A percentile compares a stretch with the other conserved stretches of the same genome.
Conservation (phyloP, 2,113 vertebrate species). For the Colistium nudipinnis region DNA sequence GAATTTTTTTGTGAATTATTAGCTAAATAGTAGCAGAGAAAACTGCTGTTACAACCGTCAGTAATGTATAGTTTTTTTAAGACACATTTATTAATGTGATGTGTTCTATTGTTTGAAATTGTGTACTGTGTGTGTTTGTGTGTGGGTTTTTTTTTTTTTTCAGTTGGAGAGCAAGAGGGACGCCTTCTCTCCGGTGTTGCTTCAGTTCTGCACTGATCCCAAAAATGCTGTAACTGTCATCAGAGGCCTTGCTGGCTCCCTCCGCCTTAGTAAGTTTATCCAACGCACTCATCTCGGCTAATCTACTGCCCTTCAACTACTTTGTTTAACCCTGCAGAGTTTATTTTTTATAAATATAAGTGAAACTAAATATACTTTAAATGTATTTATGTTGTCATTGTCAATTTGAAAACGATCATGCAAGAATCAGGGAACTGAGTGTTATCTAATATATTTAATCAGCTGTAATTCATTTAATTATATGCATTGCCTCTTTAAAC, state of each 20-base stretch:
- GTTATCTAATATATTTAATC: no score
- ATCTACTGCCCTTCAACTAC: not conserved
- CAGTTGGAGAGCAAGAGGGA: slow-evolving; percentile 94
- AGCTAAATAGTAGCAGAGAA: slow-evolving; percentile 12
- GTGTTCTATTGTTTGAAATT: no score
- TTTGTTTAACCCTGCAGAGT: not conserved
- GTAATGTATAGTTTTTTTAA: slow-evolving; percentile 1
- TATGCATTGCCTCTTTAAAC: no score
- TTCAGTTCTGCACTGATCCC: slow-evolving; percentile 92
- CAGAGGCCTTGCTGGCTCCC: slow-evolving; percentile 90
- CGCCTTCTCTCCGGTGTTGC: slow-evolving; percentile 90
- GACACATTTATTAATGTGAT: not conserved
- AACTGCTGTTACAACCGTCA: slow-evolving; percentile 8
- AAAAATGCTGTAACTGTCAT: slow-evolving; percentile 94
- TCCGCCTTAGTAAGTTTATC: slow-evolving; percentile 87
- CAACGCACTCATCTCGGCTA: not conserved
- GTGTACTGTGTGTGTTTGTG: not conserved
- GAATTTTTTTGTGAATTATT: not conserved
- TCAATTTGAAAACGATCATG: no score
- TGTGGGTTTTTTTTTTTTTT: not conserved
- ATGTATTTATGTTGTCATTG: no score
- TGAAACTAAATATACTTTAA: no score
- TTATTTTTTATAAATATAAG: not conserved
- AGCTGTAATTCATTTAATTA: no score
- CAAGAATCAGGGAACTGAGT: no score